Conservation (phyloP, 2,797 vertebrate species). For the Emydoidea blandingii region DNA sequence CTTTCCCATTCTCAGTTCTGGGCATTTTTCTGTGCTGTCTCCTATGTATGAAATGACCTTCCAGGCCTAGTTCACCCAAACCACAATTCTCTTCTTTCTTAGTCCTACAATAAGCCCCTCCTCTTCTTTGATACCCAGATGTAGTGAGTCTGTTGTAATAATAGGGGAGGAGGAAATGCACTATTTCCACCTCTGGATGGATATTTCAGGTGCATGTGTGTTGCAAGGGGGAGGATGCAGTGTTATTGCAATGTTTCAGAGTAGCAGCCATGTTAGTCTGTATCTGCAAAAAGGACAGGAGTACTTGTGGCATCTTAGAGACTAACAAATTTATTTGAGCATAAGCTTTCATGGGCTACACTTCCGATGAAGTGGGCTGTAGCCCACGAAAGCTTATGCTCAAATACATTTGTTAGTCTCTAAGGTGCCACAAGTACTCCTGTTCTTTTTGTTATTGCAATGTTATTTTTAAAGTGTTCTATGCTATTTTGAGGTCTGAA, state of each 20-base stretch:
- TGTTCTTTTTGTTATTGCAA: not conserved
- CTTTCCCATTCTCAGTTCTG: not conserved
- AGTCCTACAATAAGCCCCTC: slow-evolving; percentile 17
- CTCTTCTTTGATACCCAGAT: not conserved
- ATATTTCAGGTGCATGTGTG: slow-evolving; percentile 20
- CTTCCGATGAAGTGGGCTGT: too few species aligned
- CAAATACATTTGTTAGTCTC: too few species aligned
- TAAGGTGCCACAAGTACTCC: too few species aligned
- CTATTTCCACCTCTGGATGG: slow-evolving; percentile 46
- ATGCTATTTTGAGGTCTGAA: slow-evolving; percentile 52
- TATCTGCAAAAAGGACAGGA: too few species aligned
- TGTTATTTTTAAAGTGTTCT: slow-evolving; percentile 9
- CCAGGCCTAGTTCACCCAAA: not conserved
- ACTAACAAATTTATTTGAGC: too few species aligned
- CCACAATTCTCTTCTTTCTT: slow-evolving; percentile 19
- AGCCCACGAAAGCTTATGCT: too few species aligned
- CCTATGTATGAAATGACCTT: not conserved
- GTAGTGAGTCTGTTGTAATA: slow-evolving; percentile 47
- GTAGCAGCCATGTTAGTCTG: too few species aligned
- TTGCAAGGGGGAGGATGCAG: not conserved
- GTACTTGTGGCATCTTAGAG: too few species aligned
- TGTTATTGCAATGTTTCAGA: not conserved
- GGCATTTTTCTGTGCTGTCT: not conserved
- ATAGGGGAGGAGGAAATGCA: slow-evolving; percentile 35
- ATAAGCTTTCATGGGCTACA: too few species aligned